phyloP scores from a whole-genome alignment of 2,113 vertebrate species.

The Ctenodactylus gundi region DNA sequence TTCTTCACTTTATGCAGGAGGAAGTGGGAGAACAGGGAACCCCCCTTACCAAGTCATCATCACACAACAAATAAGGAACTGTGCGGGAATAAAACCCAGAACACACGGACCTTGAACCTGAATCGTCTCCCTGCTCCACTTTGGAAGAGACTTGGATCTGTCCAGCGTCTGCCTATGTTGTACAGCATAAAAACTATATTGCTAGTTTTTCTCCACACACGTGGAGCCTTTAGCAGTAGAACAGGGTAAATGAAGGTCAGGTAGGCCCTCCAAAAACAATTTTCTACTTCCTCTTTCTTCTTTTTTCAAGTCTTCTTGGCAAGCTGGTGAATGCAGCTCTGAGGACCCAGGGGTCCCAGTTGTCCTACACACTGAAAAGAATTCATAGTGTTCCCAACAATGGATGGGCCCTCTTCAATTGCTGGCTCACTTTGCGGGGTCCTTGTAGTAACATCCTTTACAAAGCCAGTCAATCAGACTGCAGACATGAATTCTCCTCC shows the following conservation, averaged over 20 bases:
- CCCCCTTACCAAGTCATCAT: background rate
- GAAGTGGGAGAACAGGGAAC: background rate
- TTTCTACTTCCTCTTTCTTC: background rate
- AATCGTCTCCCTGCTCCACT: background rate
- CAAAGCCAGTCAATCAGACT: background rate
- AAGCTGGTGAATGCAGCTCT: background rate
- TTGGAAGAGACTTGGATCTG: background rate
- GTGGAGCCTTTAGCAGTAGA: background rate
- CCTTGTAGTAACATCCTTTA: background rate
- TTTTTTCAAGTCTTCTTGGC: background rate
- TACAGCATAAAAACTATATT: background rate
- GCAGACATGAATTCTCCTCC: conserved; percentile 61
- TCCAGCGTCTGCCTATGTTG: background rate
- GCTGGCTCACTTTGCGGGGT: conserved; percentile 40
- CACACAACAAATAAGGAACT: background rate
- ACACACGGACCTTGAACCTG: background rate
- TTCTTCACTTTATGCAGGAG: background rate
- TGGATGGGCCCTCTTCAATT: background rate
- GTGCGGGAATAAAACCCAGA: background rate
- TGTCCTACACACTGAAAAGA: background rate
- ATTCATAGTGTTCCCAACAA: background rate
- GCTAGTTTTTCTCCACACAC: background rate
- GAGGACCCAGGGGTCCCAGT: background rate
- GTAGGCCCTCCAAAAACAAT: background rate
- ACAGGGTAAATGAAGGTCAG: background rate